Evolutionary conservation across 2,113 vertebrate genomes (phyloP).

Genomic region (Passerina amoena): DNA sequence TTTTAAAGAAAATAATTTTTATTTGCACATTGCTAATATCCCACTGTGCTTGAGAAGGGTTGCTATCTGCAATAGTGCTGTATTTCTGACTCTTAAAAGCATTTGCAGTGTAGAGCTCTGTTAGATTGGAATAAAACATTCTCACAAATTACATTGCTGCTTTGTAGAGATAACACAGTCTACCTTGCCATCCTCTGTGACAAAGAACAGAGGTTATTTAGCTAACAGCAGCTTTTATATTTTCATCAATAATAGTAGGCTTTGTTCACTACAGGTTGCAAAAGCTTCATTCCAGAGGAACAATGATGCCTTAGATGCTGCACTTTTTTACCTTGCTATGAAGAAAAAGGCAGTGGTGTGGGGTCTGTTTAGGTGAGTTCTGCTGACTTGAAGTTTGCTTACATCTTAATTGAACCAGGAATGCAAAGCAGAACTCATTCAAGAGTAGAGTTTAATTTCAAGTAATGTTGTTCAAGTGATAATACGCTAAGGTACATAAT

Average conservation of each 20-base stretch:
- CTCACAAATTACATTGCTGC: background rate
- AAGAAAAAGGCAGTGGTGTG: conserved; percentile 98
- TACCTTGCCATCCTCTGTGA: background rate
- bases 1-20: background rate
- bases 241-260: background rate
- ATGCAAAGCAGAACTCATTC: background rate
- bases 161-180: background rate
- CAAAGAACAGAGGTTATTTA: background rate
- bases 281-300: conserved; percentile 97
- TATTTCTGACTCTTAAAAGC: background rate
- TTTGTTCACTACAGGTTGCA: conserved; percentile 76
- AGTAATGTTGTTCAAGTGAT: background rate
- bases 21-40: background rate
- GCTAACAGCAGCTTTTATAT: background rate
- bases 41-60: background rate
- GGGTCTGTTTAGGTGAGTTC: conserved; percentile 92
- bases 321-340: conserved; percentile 95
- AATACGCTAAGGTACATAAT: background rate
- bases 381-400: background rate
- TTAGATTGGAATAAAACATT: background rate
- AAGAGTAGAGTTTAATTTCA: background rate
- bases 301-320: conserved; percentile 94
- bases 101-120: background rate
- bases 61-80: background rate
- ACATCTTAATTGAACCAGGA: background rate